These are phyloP conservation scores for Oophaga pumilio DNA, from an alignment of 2,113 vertebrate genomes.

Conservation along the genomic window DNA sequence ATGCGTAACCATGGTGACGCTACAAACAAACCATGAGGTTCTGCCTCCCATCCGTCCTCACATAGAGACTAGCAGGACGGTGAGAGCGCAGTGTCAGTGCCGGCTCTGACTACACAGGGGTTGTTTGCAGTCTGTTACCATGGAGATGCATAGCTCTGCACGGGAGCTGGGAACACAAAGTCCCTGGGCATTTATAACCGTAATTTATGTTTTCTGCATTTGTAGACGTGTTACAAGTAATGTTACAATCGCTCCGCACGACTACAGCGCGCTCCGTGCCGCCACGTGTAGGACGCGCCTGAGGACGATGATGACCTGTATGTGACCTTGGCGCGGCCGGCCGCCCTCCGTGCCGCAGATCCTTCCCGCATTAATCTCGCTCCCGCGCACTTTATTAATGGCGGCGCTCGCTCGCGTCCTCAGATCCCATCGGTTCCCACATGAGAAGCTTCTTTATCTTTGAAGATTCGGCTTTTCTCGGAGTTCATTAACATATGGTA, in stretches of 20 bases:
- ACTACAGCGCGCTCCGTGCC: too few relatives aligned
- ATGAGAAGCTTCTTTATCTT: conserved; percentile 17
- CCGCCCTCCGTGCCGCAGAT: not conserved
- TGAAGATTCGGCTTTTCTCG: conserved; percentile 35
- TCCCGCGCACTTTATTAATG: not conserved
- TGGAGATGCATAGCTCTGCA: not conserved
- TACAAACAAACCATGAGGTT: not conserved
- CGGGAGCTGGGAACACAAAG: not conserved
- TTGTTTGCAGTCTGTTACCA: not conserved
- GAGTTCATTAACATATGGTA: conserved; percentile 46
- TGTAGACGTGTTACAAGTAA: too few relatives aligned
- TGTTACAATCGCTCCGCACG: too few relatives aligned
- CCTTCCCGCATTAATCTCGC: not conserved
- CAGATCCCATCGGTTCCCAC: conserved; percentile 23
- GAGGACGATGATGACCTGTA: not conserved
- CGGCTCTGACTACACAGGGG: not conserved
- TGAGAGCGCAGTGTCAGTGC: not conserved
- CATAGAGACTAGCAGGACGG: too few relatives aligned
- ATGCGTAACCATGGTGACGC: not conserved
- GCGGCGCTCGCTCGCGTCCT: not conserved
- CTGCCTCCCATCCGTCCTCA: too few relatives aligned
- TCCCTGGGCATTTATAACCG: too few relatives aligned
- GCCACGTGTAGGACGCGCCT: not conserved
- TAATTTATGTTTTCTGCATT: too few relatives aligned
- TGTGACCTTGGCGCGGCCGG: not conserved